Evolutionary conservation across 1,140 invertebrate species (phyloP), one percentile per base, ranked within the genome.

Genomic region (Tribolium madens): DNA sequence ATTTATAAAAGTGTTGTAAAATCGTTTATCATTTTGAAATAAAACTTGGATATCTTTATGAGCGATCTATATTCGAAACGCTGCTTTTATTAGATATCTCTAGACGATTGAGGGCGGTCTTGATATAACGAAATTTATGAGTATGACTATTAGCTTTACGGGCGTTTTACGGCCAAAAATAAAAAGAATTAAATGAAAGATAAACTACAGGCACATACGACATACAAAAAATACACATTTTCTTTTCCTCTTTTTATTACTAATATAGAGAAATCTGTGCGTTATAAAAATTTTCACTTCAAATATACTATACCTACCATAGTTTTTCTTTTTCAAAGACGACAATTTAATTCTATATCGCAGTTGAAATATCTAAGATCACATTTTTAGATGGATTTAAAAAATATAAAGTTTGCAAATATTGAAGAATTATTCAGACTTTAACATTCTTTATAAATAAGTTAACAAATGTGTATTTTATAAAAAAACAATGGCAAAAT

Each of bases 1-100:
- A 64, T 64, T 64, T 64, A 64, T 64, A 64, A 64, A 64, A 64
- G 57, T 64, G 57, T 64, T 64, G 57, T 64, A 64, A 64, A 64
- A 64, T 64, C 57, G 57, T 64, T 64, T 64, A 64, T 64, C 57
- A 64, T 64, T 64, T 64, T 64, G 57, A 64, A 64, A 64, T 64
- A 64, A 64, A 64, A 64, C 21, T 64, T 64, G 57, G 57, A 33
- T 64, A 64, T 64, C 57, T 64, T 64, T 64, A 64, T 64, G 57
- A 64, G 57, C 57, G 57, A 64, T 64, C 57, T 64, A 64, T 64
- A 64, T 64, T 64, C 57, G 57, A 64, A 64, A 64, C 57, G 57
- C 26, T 33, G 57, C 57, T 64, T 64, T 64, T 64, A 64, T 64
- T 64, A 64, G 57, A 64, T 64, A 64, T 64, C 57, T 64, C 57